A percentile compares a stretch with the other conserved stretches of the same genome.
phyloP scores from a whole-genome alignment of 2,113 vertebrate species.

The Passer domesticus region DNA sequence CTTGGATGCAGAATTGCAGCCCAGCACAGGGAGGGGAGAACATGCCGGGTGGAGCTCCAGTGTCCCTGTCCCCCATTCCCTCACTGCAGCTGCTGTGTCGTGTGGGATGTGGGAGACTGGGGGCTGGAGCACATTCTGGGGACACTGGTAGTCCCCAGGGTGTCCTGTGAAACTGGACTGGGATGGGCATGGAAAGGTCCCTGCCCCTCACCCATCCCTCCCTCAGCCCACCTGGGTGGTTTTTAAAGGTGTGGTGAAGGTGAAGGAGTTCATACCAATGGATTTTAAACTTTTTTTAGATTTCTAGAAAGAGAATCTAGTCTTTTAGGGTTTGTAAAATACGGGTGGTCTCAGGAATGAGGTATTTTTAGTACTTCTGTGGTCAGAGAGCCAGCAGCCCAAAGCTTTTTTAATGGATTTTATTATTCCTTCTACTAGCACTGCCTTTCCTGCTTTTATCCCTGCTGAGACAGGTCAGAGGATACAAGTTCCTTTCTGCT shows the following conservation, averaged over 20 bases:
- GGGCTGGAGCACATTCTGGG: neutral
- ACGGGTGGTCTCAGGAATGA: neutral
- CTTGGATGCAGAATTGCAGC: neutral
- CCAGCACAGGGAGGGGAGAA: neutral
- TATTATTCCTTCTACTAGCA: neutral
- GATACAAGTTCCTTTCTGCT: neutral
- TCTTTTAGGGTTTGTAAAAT: neutral
- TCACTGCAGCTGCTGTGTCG: neutral
- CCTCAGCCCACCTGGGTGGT: neutral
- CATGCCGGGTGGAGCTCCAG: rapidly evolving
- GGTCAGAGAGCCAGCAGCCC: neutral
- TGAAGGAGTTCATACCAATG: neutral
- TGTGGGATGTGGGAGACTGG: neutral
- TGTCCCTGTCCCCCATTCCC: neutral
- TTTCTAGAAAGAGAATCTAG: neutral
- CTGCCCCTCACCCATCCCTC: neutral
- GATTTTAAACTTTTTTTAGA: constrained; percentile 33
- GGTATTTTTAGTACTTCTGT: neutral
- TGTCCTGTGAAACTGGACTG: neutral
- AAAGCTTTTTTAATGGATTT: constrained; percentile 1
- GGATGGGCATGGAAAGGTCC: neutral
- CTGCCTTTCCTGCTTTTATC: neutral
- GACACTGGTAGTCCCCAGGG: rapidly evolving
- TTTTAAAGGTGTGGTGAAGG: neutral
- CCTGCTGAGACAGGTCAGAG: neutral